Base-by-base conservation (phyloP, 2,888 invertebrate species). In the Diachrysia chrysitis region DNA sequence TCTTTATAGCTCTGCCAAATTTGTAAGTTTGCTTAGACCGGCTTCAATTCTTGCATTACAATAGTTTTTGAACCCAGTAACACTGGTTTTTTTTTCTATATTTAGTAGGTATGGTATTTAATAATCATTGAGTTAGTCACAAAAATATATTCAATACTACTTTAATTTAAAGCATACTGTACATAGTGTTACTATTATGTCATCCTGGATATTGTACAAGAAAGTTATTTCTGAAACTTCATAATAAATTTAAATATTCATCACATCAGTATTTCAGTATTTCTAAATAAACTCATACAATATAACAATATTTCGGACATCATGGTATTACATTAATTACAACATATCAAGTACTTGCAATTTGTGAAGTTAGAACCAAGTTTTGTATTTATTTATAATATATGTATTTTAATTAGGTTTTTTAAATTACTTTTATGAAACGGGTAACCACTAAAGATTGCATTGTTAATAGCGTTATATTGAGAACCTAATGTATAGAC, bases 341-440 rank as follows among this genome's bases (percentile, higher is more conserved):
- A 73, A 79, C 82, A 82, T 82, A 82, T 83, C 83, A 83, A 82
- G 19, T 66, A 66, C 62, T 64, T 70, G 71, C 62, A 70, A 55
- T 73, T 64, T 68, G 21, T 66, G 62, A 78, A 58, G 19, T 42
- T 51, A 63, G 66, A 66, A 64, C 56, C 64, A 67, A 71, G 35
- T 21, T 71, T 66, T 71, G 37, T 63, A 63, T 75, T 78, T 53
- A 42, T 79, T 75, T 70, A n/a, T n/a, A n/a, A 14, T 70, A 70
- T 58, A 61, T 65, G 51, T 51, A 51, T 51, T 51, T 51, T 51
- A 19, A 58, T 62, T 69, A 59, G 48, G 61, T 65, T 63, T 60
- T 19, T 58, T 59, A 9, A 67, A 14, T 67, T 78, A 69, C 55
- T 55, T 61, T 58, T 23, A 67, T 46, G 59, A 32, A 69, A 76